Evolutionary conservation across 2,113 vertebrate genomes (phyloP).

Genomic region (Asarcornis scutulata): DNA sequence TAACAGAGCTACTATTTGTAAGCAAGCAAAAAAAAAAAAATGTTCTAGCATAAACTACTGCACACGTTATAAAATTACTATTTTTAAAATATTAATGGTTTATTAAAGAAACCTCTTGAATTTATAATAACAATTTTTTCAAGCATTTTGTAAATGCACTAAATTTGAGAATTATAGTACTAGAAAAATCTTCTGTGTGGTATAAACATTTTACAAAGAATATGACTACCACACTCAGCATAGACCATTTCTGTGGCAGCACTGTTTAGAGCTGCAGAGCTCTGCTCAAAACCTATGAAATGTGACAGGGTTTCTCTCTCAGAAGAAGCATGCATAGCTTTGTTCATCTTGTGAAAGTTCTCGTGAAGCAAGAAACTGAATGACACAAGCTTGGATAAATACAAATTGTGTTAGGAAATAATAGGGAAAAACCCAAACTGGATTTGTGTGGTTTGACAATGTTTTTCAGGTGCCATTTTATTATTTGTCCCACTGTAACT

Average conservation of each 20-base stretch:
- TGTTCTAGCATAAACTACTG: background rate
- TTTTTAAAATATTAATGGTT: background rate
- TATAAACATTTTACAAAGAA: background rate
- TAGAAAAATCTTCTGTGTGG: background rate
- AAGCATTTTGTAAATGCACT: background rate
- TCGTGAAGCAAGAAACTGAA: background rate
- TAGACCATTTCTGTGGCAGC: background rate
- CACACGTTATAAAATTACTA: background rate
- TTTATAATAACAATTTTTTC: background rate
- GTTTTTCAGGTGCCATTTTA: background rate
- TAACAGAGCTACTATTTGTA: background rate
- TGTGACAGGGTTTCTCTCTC: background rate
- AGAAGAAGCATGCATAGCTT: background rate
- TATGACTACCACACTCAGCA: background rate
- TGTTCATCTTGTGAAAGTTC: background rate
- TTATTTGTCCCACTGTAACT: background rate
- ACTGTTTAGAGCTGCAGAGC: background rate
- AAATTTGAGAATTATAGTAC: background rate
- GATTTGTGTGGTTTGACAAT: background rate
- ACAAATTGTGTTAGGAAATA: background rate
- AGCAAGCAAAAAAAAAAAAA: background rate
- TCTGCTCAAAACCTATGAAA: background rate
- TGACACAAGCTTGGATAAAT: background rate
- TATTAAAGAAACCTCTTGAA: background rate
- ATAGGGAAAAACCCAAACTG: background rate